Base-by-base conservation (phyloP, 2,888 invertebrate genomes). In the Gisinianus flammeolus region DNA sequence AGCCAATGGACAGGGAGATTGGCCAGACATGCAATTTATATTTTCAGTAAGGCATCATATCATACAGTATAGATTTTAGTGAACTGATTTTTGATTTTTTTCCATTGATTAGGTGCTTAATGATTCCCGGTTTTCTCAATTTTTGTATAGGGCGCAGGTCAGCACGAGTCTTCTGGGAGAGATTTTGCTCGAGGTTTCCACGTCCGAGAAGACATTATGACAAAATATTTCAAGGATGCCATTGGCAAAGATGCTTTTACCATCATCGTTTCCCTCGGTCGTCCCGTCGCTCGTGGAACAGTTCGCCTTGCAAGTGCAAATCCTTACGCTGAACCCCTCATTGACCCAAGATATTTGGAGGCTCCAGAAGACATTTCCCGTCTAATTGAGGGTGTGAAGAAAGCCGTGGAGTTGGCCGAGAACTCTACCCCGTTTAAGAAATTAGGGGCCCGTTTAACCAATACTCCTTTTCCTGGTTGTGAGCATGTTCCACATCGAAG, bases 301-400 rank as follows among this genome's bases (percentile, higher is more conserved):
- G 75, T 83, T 68, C 19, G 54, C 0, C 77, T 83, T n/a, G 35
- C 70, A n/a, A 77, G 79, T 31, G 33, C 66, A 19, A 80, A 82
- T 79, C 80, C 76, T 68, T 44, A 79, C 79, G 67, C 80, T 16
- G 72, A 62, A n/a, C 78, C 69, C 3, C 22, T 84, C 2, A 81
- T 84, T 64, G 82, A 84, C 69, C 84, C 84, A 19, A 82, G 82
- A 58, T 84, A 84, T 68, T 78, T 82, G 2, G 79, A 82, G 5
- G 69, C 80, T 77, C 71, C 79, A 0, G 79, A 81, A 22, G 84
- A 84, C 35, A 16, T 82, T 0, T 10, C 77, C 0, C 77, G 80
- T 26, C 31, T 83, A 12, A 67, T 84, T 19, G 84, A 83, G 78
- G 83, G 84, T 35, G 33, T 82, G 33, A 83, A 84, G 68, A 69